Percentiles rank a stretch among this genome's conserved stretches.
phyloP scores from a whole-genome alignment of 2,888 invertebrate genomes.

The Ptychoptera albimana region DNA sequence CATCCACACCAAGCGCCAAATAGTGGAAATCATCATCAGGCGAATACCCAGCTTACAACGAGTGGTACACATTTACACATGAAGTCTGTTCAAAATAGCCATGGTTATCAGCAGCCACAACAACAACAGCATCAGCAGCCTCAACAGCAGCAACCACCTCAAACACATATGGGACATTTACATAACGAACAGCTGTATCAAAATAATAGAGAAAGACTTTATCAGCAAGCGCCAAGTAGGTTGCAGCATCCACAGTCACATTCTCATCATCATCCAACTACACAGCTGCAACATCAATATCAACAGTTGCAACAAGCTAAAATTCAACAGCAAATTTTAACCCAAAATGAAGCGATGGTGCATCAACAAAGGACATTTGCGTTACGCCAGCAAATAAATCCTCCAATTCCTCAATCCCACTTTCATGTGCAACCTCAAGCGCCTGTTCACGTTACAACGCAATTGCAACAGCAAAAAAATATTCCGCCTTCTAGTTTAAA shows the following conservation, averaged over 20 bases:
- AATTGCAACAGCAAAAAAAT: constrained; percentile 13
- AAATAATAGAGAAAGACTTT: constrained; percentile 36
- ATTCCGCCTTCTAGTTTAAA: constrained; percentile 27
- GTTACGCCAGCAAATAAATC: constrained; percentile 41
- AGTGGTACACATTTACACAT: constrained; percentile 7
- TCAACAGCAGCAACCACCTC: constrained; percentile 9
- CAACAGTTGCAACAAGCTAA: constrained; percentile 49
- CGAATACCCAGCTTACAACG: constrained; percentile 17
- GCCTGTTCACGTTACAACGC: constrained; percentile 20
- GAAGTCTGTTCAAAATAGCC: constrained; percentile 3
- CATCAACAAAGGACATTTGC: constrained; percentile 49
- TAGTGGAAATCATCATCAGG: constrained; percentile 16
- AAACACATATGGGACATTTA: constrained; percentile 12
- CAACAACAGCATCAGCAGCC: constrained; percentile 9
- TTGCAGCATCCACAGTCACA: constrained; percentile 28
- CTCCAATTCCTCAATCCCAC: constrained; percentile 35
- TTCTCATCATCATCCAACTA: constrained; percentile 20
- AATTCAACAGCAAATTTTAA: constrained; percentile 43
- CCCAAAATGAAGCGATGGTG: constrained; percentile 45
- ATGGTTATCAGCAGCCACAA: constrained; percentile 1
- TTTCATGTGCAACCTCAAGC: constrained; percentile 20
- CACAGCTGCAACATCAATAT: constrained; percentile 37
- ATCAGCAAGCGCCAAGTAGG: constrained; percentile 38
- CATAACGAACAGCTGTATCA: constrained; percentile 27
- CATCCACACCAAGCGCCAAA: constrained; percentile 15